A percentile compares a stretch with the other conserved stretches of the same genome.
Evolutionary conservation across 2,113 vertebrate species (phyloP).

Genomic region (Takifugu flavidus): DNA sequence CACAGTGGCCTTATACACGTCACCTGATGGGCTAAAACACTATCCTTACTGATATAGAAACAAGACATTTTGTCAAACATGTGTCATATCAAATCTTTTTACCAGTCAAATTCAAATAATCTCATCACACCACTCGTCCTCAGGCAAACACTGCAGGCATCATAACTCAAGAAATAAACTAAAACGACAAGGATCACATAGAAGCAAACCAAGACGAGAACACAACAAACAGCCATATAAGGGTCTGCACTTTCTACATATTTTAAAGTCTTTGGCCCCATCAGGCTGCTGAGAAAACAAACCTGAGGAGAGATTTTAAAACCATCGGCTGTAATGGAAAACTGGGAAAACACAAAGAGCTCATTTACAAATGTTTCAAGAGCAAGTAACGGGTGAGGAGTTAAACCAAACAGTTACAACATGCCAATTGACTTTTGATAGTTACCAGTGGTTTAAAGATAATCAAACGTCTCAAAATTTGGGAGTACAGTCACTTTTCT

Average conservation of each 20-base stretch:
- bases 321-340: background rate
- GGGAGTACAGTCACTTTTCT: background rate
- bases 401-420: too few relatives aligned
- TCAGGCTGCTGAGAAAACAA: constrained; percentile 27
- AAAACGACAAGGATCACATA: constrained; percentile 36
- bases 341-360: background rate
- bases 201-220: constrained; percentile 37
- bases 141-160: constrained; percentile 43
- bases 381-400: too few relatives aligned
- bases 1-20: constrained; percentile 21
- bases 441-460: too few relatives aligned
- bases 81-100: constrained; percentile 29
- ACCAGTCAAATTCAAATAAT: constrained; percentile 34
- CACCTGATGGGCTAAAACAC: constrained; percentile 16
- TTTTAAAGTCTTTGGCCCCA: constrained; percentile 46
- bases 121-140: constrained; percentile 37
- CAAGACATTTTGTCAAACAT: constrained; percentile 33
- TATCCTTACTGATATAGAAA: constrained; percentile 37
- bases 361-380: too few relatives aligned
- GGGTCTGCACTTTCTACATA: constrained; percentile 33
- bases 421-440: too few relatives aligned
- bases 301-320: constrained; percentile 26
- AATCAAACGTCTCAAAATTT: background rate
- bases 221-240: constrained; percentile 29
- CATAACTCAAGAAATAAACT: constrained; percentile 38